Evolutionary conservation across 1,140 invertebrate species (phyloP).

Genomic region (Leucophenga varia): DNA sequence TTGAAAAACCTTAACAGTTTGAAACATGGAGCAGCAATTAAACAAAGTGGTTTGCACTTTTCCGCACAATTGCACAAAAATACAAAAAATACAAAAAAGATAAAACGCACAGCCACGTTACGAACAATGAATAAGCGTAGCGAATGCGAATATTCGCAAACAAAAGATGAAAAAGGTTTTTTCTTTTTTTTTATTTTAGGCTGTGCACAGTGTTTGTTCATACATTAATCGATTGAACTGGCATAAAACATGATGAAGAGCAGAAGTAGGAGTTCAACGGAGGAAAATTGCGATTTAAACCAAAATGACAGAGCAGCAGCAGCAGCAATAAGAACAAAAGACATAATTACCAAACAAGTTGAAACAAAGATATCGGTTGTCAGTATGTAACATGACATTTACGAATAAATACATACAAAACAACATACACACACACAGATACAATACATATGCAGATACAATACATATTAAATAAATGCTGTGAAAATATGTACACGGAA

Average conservation of each 20-base stretch:
- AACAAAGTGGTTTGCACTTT: conserved; percentile 5
- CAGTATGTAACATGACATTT: not conserved
- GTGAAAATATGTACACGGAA: too few species aligned
- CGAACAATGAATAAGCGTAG: too few species aligned
- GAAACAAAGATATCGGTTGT: not conserved
- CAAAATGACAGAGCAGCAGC: conserved; percentile 1
- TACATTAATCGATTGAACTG: too few species aligned
- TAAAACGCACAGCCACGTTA: too few species aligned
- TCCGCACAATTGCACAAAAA: conserved; percentile 3
- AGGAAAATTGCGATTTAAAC: too few species aligned
- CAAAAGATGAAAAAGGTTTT: too few species aligned
- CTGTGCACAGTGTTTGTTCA: too few species aligned
- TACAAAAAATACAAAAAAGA: too few species aligned
- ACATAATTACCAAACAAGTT: conserved; percentile 1
- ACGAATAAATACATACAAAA: not conserved
- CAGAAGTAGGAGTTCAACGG: not conserved
- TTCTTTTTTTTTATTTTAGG: too few species aligned
- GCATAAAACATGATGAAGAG: too few species aligned
- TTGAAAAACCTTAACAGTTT: not conserved
- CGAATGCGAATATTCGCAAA: too few species aligned
- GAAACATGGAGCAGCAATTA: not conserved
- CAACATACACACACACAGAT: not conserved
- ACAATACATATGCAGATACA: not conserved
- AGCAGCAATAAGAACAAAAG: not conserved
- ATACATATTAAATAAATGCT: not conserved